Percentiles rank a stretch among this genome's conserved stretches.
Evolutionary conservation across 1,140 invertebrate genomes (phyloP).

Genomic region (Nymphalis io): DNA sequence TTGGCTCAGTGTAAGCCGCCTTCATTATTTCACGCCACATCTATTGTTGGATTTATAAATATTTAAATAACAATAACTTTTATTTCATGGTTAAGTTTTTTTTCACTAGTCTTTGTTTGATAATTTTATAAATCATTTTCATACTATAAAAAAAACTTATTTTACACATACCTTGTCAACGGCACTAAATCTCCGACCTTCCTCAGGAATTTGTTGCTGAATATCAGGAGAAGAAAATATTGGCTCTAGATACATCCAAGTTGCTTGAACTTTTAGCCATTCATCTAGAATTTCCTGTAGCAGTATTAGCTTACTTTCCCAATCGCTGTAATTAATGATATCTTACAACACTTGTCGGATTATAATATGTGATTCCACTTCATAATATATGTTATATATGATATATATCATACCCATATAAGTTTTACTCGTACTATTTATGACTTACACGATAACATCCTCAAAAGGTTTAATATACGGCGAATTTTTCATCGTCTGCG

Average conservation of each 20-base stretch:
- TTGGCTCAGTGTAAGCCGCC: slow-evolving; percentile 87
- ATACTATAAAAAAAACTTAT: not conserved
- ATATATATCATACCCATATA: too few species aligned
- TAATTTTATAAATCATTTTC: too few species aligned
- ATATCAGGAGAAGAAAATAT: slow-evolving; percentile 99
- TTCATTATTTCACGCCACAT: slow-evolving; percentile 98
- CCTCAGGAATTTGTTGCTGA: slow-evolving; percentile 96
- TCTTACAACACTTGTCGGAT: too few species aligned
- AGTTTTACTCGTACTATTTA: not conserved
- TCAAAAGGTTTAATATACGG: slow-evolving; percentile 98
- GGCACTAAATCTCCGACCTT: slow-evolving; percentile 92
- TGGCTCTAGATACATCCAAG: slow-evolving; percentile 98
- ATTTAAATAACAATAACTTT: not conserved
- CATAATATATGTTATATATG: not conserved
- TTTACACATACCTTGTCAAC: slow-evolving; percentile 88
- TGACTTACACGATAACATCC: slow-evolving; percentile 86
- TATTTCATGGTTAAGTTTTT: not conserved
- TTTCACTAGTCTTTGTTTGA: not conserved
- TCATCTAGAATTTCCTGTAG: slow-evolving; percentile 96
- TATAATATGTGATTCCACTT: not conserved
- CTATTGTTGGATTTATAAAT: slow-evolving; percentile 42
- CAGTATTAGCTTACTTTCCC: slow-evolving; percentile 89
- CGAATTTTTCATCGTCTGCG: slow-evolving; percentile 98
- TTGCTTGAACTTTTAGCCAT: slow-evolving; percentile 97
- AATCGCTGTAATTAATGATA: slow-evolving; percentile 79